phyloP scores from a whole-genome alignment of 2,888 invertebrate genomes.

The Teleiodes luculella region DNA sequence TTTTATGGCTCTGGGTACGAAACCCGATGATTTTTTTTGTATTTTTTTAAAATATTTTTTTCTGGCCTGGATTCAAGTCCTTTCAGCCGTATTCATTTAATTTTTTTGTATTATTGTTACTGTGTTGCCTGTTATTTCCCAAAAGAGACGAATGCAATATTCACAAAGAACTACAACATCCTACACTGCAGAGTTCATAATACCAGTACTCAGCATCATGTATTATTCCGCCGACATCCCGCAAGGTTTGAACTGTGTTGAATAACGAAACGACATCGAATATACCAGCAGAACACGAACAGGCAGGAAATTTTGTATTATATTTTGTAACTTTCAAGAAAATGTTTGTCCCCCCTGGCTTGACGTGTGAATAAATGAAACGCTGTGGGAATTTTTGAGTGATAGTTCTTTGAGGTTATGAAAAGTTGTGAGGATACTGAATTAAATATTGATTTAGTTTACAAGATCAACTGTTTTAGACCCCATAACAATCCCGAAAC shows the following conservation, averaged over 20 bases:
- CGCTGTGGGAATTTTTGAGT: background rate
- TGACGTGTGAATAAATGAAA: conserved; percentile 7
- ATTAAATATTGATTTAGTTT: background rate
- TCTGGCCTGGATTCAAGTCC: too few species aligned
- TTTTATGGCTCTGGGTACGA: too few species aligned
- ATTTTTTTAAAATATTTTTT: too few species aligned
- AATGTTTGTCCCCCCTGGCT: background rate
- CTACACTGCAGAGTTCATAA: background rate
- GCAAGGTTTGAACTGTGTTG: conserved; percentile 1
- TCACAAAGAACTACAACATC: background rate
- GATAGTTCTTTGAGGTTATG: background rate
- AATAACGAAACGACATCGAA: conserved; percentile 2
- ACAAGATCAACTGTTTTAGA: background rate
- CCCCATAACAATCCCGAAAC: conserved; percentile 15
- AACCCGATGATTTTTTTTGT: too few species aligned
- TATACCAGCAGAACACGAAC: background rate
- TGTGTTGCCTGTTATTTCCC: too few species aligned
- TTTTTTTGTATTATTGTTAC: too few species aligned
- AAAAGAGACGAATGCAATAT: background rate
- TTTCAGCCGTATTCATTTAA: too few species aligned
- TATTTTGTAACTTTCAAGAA: conserved; percentile 6
- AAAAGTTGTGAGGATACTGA: background rate
- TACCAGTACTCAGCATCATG: conserved; percentile 8
- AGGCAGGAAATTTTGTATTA: background rate
- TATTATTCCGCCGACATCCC: conserved; percentile 9